Evolutionary conservation across 2,888 invertebrate genomes (phyloP).

Genomic region (Tryphoninae sp.): DNA sequence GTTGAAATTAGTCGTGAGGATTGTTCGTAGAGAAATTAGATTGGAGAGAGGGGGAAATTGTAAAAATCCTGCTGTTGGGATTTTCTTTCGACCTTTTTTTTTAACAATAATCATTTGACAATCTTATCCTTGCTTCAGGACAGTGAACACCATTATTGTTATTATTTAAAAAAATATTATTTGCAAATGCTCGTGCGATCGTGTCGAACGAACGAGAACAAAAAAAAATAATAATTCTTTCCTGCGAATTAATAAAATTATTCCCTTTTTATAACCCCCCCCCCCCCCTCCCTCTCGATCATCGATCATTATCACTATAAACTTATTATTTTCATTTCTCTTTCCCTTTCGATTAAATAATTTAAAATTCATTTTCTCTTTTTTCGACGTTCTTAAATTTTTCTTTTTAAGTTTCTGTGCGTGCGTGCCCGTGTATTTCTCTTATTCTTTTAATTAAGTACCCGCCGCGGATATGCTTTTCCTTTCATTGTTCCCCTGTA

Average conservation of each 20-base stretch:
- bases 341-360: slow-evolving; percentile 19
- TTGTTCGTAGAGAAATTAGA: slow-evolving; percentile 26
- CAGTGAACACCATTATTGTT: slow-evolving; percentile 27
- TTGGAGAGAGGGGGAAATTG: slow-evolving; percentile 60
- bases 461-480: slow-evolving; percentile 75
- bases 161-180: slow-evolving; percentile 42
- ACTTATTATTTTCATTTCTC: slow-evolving; percentile 22
- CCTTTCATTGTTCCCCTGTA: slow-evolving; percentile 63
- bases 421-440: slow-evolving; percentile 64
- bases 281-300: slow-evolving; percentile 5
- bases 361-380: slow-evolving; percentile 15
- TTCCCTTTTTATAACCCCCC: slow-evolving; percentile 51
- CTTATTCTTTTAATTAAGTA: slow-evolving; percentile 55
- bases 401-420: slow-evolving; percentile 63
- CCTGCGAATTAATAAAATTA: slow-evolving; percentile 64
- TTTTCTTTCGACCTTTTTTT: slow-evolving; percentile 4
- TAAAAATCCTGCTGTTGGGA: slow-evolving; percentile 68
- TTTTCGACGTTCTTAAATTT: slow-evolving; percentile 62
- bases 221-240: slow-evolving; percentile 60
- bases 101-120: slow-evolving; percentile 11
- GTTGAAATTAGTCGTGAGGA: slow-evolving; percentile 41
- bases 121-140: slow-evolving; percentile 43
- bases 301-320: slow-evolving; percentile 21
- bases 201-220: slow-evolving; percentile 53
- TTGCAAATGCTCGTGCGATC: slow-evolving; percentile 39